Evolutionary conservation across 2,113 vertebrate genomes (phyloP).

Genomic region (Cepphus grylle): DNA sequence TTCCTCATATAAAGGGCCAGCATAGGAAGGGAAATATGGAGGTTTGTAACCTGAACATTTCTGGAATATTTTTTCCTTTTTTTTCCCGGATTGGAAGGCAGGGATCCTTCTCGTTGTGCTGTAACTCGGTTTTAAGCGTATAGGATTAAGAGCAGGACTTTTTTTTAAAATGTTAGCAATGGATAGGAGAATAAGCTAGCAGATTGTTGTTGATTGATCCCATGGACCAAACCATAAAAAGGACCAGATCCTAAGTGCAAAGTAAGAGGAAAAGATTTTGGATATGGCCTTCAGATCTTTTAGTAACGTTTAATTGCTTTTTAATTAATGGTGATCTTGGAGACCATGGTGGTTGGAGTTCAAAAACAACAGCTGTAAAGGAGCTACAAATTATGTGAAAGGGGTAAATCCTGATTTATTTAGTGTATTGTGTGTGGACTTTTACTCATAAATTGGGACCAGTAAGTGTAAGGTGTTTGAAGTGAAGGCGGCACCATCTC

Average conservation of each 20-base stretch:
- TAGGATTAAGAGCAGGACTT: background rate
- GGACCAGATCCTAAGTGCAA: background rate
- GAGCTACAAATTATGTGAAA: background rate
- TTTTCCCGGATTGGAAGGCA: background rate
- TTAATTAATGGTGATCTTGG: background rate
- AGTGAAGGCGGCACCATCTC: background rate
- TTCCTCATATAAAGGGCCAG: background rate
- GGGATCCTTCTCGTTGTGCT: rapidly evolving
- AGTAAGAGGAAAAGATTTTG: background rate
- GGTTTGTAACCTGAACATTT: background rate
- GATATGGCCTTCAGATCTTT: background rate
- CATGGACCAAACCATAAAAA: background rate
- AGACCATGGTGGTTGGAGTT: background rate
- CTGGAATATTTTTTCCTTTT: background rate
- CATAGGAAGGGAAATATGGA: background rate
- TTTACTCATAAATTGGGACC: background rate
- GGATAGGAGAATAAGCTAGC: background rate
- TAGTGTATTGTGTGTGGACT: background rate
- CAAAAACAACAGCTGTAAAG: background rate
- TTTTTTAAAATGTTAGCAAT: background rate
- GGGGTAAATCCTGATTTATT: background rate
- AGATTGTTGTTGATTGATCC: background rate
- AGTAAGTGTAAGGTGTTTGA: background rate
- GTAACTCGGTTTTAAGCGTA: background rate
- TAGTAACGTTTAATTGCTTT: background rate